phyloP scores from a whole-genome alignment of 2,797 vertebrate genomes.

The Leucoraja ocellata region DNA sequence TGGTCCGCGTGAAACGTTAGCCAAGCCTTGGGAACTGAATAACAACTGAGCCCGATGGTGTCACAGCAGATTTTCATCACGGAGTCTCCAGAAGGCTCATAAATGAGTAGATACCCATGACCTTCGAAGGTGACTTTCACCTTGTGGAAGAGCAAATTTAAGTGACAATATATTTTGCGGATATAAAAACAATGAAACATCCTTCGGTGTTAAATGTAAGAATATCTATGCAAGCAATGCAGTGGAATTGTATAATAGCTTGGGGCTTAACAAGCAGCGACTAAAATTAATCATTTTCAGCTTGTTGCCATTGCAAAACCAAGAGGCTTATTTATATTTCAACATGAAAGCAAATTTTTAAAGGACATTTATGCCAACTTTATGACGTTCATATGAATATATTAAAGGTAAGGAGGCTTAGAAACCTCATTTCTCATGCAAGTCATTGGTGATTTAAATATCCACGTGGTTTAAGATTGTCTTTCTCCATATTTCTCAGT shows the following conservation, averaged over 20 bases:
- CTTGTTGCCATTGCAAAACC: not conserved
- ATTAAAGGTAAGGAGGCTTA: not conserved
- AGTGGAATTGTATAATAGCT: not conserved
- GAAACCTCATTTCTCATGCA: not conserved
- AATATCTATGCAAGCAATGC: not conserved
- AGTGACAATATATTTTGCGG: not conserved
- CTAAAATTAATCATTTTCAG: slow-evolving; percentile 1
- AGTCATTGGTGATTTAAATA: not conserved
- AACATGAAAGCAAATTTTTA: slow-evolving; percentile 6
- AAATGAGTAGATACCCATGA: not conserved
- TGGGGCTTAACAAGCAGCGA: not conserved
- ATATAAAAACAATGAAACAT: not conserved
- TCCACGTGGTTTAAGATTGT: not conserved
- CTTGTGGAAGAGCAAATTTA: not conserved
- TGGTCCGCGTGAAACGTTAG: not conserved
- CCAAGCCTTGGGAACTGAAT: not conserved
- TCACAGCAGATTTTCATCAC: not conserved
- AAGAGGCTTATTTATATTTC: slow-evolving; percentile 10
- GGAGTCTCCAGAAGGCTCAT: not conserved
- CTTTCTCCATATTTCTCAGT: not conserved
- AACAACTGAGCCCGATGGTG: not conserved
- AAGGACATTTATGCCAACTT: not conserved
- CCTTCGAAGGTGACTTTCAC: not conserved
- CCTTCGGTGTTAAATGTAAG: not conserved
- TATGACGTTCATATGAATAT: not conserved